Evolutionary conservation across 2,113 vertebrate species (phyloP).

Genomic region (Mustela nigripes): DNA sequence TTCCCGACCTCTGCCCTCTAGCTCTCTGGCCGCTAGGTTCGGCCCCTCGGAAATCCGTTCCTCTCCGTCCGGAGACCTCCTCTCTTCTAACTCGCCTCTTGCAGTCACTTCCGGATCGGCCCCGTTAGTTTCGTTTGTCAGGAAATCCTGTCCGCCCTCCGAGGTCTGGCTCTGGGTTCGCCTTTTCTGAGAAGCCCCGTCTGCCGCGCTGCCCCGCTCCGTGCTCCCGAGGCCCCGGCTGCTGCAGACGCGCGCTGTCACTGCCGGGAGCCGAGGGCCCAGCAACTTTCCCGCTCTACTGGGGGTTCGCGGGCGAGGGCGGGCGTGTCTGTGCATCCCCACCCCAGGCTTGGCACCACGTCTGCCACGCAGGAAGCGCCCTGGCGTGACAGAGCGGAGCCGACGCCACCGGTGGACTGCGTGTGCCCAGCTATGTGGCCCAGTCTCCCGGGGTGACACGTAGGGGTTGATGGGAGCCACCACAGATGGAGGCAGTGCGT

Average conservation of each 20-base stretch:
- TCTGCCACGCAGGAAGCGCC: background rate
- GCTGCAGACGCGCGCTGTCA: background rate
- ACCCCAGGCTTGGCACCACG: accelerated
- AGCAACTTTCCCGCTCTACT: background rate
- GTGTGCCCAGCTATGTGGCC: background rate
- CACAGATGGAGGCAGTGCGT: background rate
- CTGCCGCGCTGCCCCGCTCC: background rate
- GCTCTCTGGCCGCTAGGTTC: background rate
- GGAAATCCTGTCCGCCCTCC: constrained; percentile 51
- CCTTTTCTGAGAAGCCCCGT: background rate
- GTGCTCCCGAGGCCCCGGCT: background rate
- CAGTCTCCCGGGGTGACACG: background rate
- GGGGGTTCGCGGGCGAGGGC: background rate
- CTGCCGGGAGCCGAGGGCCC: background rate
- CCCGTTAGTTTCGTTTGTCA: background rate
- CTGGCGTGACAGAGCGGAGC: background rate
- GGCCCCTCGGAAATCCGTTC: background rate
- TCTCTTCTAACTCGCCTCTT: background rate
- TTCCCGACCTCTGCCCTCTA: background rate
- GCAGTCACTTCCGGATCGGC: constrained; percentile 37
- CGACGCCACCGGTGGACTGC: background rate
- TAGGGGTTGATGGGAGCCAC: background rate
- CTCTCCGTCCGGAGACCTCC: background rate
- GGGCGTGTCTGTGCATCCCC: background rate
- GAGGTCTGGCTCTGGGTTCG: background rate